Evolutionary conservation across 2,113 vertebrate genomes (phyloP).

Genomic region (Propithecus coquereli): DNA sequence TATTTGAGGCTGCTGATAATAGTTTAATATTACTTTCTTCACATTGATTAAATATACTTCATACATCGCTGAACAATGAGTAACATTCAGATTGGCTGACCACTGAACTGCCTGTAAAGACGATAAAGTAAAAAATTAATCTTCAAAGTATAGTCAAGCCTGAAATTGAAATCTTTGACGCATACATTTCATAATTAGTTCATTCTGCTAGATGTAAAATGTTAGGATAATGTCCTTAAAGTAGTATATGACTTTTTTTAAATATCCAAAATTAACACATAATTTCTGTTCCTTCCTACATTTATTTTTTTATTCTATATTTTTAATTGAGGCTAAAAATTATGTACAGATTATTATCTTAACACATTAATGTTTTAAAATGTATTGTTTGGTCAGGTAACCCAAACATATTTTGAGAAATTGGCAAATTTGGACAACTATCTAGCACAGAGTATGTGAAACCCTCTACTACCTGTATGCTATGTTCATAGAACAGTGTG

Average conservation of each 20-base stretch:
- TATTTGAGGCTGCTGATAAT: slow-evolving; percentile 82
- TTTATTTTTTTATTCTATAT: slow-evolving; percentile 7
- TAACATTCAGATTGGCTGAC: slow-evolving; percentile 82
- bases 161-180: slow-evolving; percentile 93
- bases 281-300: slow-evolving; percentile 47
- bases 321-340: slow-evolving; percentile 15
- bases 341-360: not conserved
- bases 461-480: not conserved
- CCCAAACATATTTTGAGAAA: not conserved
- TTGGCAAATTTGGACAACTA: not conserved
- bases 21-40: slow-evolving; percentile 84
- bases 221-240: slow-evolving; percentile 79
- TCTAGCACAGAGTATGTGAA: not conserved
- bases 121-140: slow-evolving; percentile 88
- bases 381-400: not conserved
- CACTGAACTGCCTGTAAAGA: slow-evolving; percentile 84
- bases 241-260: slow-evolving; percentile 69
- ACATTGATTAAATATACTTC: slow-evolving; percentile 87
- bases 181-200: slow-evolving; percentile 90
- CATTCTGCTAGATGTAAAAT: slow-evolving; percentile 83
- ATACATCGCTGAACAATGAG: slow-evolving; percentile 86
- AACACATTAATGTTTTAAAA: slow-evolving; percentile 10
- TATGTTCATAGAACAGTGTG: not conserved
- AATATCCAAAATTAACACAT: slow-evolving; percentile 68
- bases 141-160: slow-evolving; percentile 89